These are phyloP conservation scores for Petrolisthes cinctipes DNA, from an alignment of 2,888 invertebrate species.

Conservation along the genomic window DNA sequence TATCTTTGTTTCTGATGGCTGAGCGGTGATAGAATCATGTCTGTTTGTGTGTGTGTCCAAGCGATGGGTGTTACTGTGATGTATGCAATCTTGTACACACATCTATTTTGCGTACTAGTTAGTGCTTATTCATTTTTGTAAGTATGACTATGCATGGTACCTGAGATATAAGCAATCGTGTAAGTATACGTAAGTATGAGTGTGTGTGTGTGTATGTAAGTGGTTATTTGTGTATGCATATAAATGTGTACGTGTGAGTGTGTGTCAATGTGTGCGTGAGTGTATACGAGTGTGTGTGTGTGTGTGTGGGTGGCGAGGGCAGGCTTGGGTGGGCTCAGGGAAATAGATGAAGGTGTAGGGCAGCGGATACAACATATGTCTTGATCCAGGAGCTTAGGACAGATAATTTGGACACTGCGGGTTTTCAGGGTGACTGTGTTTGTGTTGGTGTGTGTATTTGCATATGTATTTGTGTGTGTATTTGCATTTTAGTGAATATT, in stretches of 20 bases:
- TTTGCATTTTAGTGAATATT: not conserved
- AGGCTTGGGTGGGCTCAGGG: constrained; percentile 13
- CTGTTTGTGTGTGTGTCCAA: constrained; percentile 10
- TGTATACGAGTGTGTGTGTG: not conserved
- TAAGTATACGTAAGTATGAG: not conserved
- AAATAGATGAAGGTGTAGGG: constrained; percentile 37
- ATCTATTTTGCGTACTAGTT: not conserved
- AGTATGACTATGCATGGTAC: not conserved
- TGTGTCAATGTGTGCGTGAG: not conserved
- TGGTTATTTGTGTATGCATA: no score
- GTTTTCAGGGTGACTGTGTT: constrained; percentile 16
- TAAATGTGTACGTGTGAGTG: not conserved
- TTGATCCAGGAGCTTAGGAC: constrained; percentile 25
- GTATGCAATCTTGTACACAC: not conserved
- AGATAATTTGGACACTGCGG: constrained; percentile 40
- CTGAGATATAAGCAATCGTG: not conserved
- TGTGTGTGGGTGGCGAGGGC: not conserved
- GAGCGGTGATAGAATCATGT: no score
- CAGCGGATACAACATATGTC: constrained; percentile 26
- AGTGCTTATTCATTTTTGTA: not conserved
- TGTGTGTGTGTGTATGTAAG: constrained; percentile 1
- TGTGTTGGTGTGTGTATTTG: constrained; percentile 20
- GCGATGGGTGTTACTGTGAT: not conserved
- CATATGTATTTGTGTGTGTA: not conserved
- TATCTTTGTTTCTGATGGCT: no score